These are phyloP conservation scores for Threskiornis aethiopicus DNA, from an alignment of 2,797 vertebrate genomes.

Conservation along the genomic window DNA sequence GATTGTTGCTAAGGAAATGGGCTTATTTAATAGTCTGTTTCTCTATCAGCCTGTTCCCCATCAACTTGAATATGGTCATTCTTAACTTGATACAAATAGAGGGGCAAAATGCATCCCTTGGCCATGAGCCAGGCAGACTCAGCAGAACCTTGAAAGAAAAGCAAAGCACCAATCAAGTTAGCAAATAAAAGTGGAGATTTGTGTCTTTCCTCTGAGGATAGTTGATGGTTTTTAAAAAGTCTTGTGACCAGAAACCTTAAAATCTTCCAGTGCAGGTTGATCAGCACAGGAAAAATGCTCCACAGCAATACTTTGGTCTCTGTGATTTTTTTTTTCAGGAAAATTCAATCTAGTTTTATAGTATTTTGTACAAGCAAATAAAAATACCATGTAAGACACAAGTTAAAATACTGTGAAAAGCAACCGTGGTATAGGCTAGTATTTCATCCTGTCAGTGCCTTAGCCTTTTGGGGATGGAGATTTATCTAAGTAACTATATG, in stretches of 20 bases:
- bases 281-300: neutral
- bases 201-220: slow-evolving; percentile 12
- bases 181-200: slow-evolving; percentile 36
- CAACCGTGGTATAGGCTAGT: neutral
- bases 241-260: slow-evolving; percentile 3
- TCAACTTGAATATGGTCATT: neutral
- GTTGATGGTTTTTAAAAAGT: neutral
- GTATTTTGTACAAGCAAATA: neutral
- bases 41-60: neutral
- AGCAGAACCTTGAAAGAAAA: slow-evolving; percentile 23
- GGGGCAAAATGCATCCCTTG: slow-evolving; percentile 35
- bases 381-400: neutral
- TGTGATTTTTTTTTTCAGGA: neutral
- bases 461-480: neutral
- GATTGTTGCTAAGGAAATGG: neutral
- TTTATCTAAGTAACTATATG: neutral
- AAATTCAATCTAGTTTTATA: neutral
- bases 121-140: neutral
- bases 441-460: neutral
- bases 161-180: slow-evolving; percentile 1
- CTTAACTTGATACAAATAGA: neutral
- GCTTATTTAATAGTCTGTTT: neutral
- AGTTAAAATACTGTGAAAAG: slow-evolving; percentile 1
- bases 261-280: neutral
- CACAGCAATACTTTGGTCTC: neutral